A percentile compares a stretch with the other conserved stretches of the same genome.
phyloP scores from a whole-genome alignment of 2,888 invertebrate species.

The Apotomis turbidana region DNA sequence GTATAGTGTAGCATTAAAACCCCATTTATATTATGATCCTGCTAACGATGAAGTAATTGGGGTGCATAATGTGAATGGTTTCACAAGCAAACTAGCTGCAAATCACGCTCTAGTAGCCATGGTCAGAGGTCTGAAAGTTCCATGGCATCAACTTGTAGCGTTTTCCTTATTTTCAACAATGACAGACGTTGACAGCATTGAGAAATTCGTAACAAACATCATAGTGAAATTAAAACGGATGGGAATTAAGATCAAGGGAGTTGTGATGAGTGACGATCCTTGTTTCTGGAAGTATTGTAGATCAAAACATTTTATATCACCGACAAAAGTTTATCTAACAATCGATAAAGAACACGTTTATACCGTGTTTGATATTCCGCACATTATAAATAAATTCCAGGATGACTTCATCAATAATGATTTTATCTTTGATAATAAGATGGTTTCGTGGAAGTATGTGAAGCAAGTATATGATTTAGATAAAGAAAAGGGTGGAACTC shows the following conservation, averaged over 20 bases:
- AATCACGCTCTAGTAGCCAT: constrained; percentile 22
- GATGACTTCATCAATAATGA: constrained; percentile 13
- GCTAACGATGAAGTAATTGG: constrained; percentile 26
- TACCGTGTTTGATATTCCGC: constrained; percentile 10
- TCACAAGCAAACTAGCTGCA: constrained; percentile 9
- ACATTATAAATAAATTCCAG: constrained; percentile 20
- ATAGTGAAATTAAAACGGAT: constrained; percentile 7
- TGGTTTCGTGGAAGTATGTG: constrained; percentile 12
- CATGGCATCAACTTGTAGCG: constrained; percentile 8
- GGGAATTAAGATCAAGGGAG: neutral
- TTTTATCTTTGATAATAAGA: constrained; percentile 1
- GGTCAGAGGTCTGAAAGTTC: constrained; percentile 7
- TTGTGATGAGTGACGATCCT: constrained; percentile 15
- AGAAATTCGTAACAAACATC: neutral
- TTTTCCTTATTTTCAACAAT: constrained; percentile 16
- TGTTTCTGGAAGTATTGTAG: constrained; percentile 14
- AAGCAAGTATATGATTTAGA: constrained; percentile 10
- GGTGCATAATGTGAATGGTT: constrained; percentile 21
- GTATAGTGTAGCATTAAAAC: constrained; percentile 12
- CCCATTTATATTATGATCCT: constrained; percentile 22
- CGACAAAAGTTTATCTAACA: neutral
- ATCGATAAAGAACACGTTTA: neutral
- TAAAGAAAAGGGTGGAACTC: neutral
- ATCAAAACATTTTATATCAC: constrained; percentile 12
- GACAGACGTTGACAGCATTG: constrained; percentile 13